Base-by-base conservation (phyloP, 2,113 vertebrate genomes). In the Damaliscus lunatus region DNA sequence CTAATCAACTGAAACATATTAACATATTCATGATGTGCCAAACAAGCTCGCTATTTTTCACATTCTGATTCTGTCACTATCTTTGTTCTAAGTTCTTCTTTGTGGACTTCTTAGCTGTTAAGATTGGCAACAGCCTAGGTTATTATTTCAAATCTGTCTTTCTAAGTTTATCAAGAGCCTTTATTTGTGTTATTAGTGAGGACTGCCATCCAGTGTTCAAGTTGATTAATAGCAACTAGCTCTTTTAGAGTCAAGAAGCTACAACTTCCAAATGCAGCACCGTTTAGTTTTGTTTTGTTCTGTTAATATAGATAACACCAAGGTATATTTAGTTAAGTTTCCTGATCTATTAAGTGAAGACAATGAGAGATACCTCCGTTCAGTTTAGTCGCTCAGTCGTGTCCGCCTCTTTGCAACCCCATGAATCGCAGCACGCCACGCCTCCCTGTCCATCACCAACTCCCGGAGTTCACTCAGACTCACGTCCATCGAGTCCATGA, bases 191-290 rank as follows among this genome's bases (percentile, higher is more conserved):
- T 95, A 94, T 97, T 98, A 95, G 98, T 98, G 88, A 98, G 98
- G 97, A 98, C 95, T 98, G 98, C 98, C 98, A 98, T 98, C 98
- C 93, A 98, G 98, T 98, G 99, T 97, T 85, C 67, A 53, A 3
- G 10, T 71, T 55, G 53, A 96, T 93, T 86, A 67, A 89, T 25
- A 95, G 84, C 97, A 98, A 31, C 0, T 27, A 87, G 55, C 48
- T 1, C 0, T 48, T 59, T 3, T 21, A 43, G 7, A 4, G 36
- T 80, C 8, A 90, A 90, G 60, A 6, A 43, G 3, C 40, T 27
- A 27, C 0, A 0, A 15, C 29, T 29, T 83, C 2, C 43, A 89
- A 46, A 87, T 36, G 3, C 2, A 13, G 3, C 36, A 36, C 12
- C 40, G 21, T 88, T 40, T 83, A 14, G 53, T 55, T 43, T 2